Evolutionary conservation across 1,140 invertebrate genomes (phyloP), one percentile per base, ranked within the genome.

Genomic region (Anoplophora glabripennis): DNA sequence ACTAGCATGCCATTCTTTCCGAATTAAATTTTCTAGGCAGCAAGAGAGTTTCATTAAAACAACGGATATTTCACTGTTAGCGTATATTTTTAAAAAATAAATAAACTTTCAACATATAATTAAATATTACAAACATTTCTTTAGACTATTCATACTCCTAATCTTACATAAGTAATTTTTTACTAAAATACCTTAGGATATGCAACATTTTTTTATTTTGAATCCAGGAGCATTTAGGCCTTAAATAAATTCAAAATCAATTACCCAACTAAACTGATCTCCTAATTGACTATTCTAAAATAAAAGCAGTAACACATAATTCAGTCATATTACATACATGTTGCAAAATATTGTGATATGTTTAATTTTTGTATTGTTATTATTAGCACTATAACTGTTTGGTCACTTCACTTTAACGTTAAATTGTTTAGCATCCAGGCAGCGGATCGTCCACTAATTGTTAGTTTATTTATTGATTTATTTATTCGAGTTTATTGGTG

Each of bases 351-450:
- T 49, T 41, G 38, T 52, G 49, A 52, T 52, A 52, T 52, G 49
- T 52, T 52, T 52, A 18, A 52, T 52, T 52, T 28, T 52, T 52
- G 49, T 52, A 40, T 52, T 52, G 49, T 52, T 52, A 37, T 52
- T 52, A 37, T 15, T 52, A 52, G 49, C 49, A 40, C 49, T 52
- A 37, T 18, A n/a, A 49, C 11, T 15, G 49, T 52, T 52, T 52
- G 49, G 49, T 52, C 49, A 52, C 49, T 52, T 52, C 49, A 52
- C 49, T 52, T n/a, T 37, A 52, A 15, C 34, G 17, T 21, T 52
- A 15, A 52, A 28, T 33, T 52, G 28, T 52, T 40, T 40, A 21
- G 18, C 38, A 38, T 40, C 15, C 14, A 14, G 47, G 10, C 28
- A n/a, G 47, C 36, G 47, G 14, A 14, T 35, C 21, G 47, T 34